phyloP scores from a whole-genome alignment of 2,113 vertebrate species.

The Silurus asotus region DNA sequence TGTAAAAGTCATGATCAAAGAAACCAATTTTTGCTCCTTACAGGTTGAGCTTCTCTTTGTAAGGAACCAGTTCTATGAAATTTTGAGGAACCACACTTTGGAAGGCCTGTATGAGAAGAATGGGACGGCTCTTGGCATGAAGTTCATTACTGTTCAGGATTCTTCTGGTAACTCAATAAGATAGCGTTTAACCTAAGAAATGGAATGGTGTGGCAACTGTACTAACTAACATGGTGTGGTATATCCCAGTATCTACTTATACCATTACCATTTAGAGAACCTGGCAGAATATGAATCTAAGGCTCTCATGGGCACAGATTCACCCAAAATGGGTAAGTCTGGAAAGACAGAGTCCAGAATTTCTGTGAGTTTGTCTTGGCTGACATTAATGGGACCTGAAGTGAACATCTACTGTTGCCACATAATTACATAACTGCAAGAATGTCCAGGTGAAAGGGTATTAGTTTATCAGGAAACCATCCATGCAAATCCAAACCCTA shows the following conservation, averaged over 20 bases:
- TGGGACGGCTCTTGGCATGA: slow-evolving; percentile 79
- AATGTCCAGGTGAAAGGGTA: too few relatives aligned
- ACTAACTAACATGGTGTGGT: neutral
- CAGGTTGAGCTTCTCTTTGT: slow-evolving; percentile 80
- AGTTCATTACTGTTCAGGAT: slow-evolving; percentile 75
- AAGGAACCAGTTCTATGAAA: slow-evolving; percentile 77
- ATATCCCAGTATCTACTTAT: neutral
- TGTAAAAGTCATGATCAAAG: neutral
- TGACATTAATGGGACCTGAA: too few relatives aligned
- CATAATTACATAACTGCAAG: too few relatives aligned
- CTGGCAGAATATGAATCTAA: neutral
- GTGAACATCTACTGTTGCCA: too few relatives aligned
- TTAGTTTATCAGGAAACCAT: too few relatives aligned
- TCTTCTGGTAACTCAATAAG: slow-evolving; percentile 6
- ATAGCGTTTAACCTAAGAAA: neutral
- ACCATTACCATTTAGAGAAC: neutral
- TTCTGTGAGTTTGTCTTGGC: too few relatives aligned
- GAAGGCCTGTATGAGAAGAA: slow-evolving; percentile 76
- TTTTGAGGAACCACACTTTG: slow-evolving; percentile 78
- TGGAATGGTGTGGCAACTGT: neutral
- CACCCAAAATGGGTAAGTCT: too few relatives aligned
- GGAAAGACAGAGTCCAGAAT: too few relatives aligned
- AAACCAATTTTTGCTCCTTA: neutral
- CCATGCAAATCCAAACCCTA: too few relatives aligned
- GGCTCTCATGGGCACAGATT: too few relatives aligned